Conservation (phyloP, 2,797 vertebrate species). For the Monodelphis domestica region DNA sequence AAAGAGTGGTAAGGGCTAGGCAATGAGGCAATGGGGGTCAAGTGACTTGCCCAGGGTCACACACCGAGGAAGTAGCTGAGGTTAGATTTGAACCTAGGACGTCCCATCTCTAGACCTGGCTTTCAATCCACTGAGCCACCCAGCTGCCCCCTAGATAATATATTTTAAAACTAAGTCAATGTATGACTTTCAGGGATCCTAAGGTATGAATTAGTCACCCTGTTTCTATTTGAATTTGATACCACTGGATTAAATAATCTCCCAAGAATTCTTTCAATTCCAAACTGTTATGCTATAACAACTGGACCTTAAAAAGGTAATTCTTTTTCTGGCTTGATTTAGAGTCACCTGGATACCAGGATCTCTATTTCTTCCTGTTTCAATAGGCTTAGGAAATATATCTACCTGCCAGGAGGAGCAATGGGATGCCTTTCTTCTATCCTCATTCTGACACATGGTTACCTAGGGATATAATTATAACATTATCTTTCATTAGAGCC, state of each 20-base stretch:
- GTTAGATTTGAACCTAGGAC: too few species aligned
- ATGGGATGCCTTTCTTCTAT: neutral
- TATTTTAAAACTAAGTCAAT: neutral
- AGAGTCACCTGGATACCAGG: neutral
- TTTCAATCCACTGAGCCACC: too few species aligned
- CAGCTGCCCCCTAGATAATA: too few species aligned
- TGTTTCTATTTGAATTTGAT: neutral
- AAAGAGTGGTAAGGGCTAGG: too few species aligned
- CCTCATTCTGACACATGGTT: neutral
- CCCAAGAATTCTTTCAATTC: neutral
- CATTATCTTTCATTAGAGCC: neutral
- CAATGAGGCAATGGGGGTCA: too few species aligned
- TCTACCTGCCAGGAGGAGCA: neutral
- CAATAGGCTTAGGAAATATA: neutral
- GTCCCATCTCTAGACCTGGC: too few species aligned
- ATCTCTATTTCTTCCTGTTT: neutral
- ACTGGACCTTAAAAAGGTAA: neutral
- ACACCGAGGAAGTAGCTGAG: too few species aligned
- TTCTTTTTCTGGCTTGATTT: neutral
- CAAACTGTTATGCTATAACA: neutral
- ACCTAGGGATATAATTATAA: neutral
- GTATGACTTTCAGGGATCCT: neutral
- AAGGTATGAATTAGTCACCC: neutral
- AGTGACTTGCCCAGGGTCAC: too few species aligned
- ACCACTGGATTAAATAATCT: neutral